These are phyloP conservation scores for Sardinella longiceps DNA, from an alignment of 2,797 vertebrate genomes.

Conservation along the genomic window DNA sequence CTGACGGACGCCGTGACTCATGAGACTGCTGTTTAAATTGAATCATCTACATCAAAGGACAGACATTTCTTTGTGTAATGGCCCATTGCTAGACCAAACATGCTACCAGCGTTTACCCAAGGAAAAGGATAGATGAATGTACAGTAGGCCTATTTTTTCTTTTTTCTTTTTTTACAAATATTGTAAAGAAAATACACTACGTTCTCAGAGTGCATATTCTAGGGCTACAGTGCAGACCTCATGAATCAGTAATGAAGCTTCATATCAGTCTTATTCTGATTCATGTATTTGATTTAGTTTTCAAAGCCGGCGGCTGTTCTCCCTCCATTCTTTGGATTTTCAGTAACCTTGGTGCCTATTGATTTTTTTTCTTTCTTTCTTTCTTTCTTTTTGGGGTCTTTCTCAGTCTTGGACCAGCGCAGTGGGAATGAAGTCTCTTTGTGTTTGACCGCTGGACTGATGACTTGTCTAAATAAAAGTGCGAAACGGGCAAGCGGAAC, in stretches of 20 bases:
- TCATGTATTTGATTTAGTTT: constrained; percentile 30
- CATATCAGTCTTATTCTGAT: constrained; percentile 18
- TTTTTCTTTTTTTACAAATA: background rate
- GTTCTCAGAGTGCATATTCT: background rate
- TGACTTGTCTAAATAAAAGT: constrained; percentile 48
- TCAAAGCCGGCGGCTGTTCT: constrained; percentile 19
- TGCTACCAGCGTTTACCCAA: constrained; percentile 31
- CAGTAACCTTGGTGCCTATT: constrained; percentile 34
- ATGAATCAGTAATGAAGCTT: constrained; percentile 12
- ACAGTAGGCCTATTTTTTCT: background rate
- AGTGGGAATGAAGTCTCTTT: constrained; percentile 38
- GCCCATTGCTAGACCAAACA: constrained; percentile 29
- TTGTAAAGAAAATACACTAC: constrained; percentile 1
- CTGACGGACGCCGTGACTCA: constrained; percentile 38
- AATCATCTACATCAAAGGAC: constrained; percentile 34
- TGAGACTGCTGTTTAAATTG: constrained; percentile 49
- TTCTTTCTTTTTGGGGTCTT: constrained; percentile 26
- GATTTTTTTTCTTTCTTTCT: constrained; percentile 31
- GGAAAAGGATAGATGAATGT: background rate
- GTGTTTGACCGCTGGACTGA: constrained; percentile 44
- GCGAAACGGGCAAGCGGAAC: constrained; percentile 35
- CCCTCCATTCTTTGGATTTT: background rate
- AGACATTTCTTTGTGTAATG: constrained; percentile 42
- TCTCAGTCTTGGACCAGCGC: background rate
- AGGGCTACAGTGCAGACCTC: background rate